Evolutionary conservation across 2,797 vertebrate genomes (phyloP), one percentile per base, ranked within the genome.

Genomic region (Denticeps clupeoides): DNA sequence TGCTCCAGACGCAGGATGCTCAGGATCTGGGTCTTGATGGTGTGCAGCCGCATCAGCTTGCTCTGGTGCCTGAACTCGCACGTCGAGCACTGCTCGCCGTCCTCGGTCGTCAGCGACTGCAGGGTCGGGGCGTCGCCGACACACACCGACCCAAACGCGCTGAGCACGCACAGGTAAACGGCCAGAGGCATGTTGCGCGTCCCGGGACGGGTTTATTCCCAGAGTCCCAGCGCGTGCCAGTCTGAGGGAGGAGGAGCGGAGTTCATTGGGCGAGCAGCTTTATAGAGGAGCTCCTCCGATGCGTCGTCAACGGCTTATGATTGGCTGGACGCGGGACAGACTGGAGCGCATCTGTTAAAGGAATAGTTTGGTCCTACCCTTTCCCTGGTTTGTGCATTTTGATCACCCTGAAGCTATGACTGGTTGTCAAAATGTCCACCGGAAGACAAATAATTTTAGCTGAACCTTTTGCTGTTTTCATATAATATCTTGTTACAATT

Each of bases 21-120:
- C 58, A 91, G 78, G 59, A 84, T 83, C 53, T 86, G 81, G 25
- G 83, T 81, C 72, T 85, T 88, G 72, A 97, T 97, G 69, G 83
- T 88, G 84, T 93, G 89, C 64, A 97, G 84, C 63, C 93, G 81
- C 79, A 93, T 84, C 64, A 86, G 89, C 75, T 89, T 95, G 65
- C 86, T 95, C 65, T 91, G 91, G 73, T 96, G 87, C 52, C 93
- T 83, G 82, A 89, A 91, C 49, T 80, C 85, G 61, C 94, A 98
- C 67, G 90, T 85, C 22, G 87, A 88, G 67, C 94, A 97, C 62
- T 85, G 83, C 62, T 83, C 86, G 7, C 78, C 80, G 59, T 81
- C 86, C 22, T 90, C 90, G 10, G 68, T 66, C 44, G 84, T 78
- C 53, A 70, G 61, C 58, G 84, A 74, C 60, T 80, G 52, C 25